Conservation (phyloP, 2,113 vertebrate species). For the Cyprinus carpio region DNA sequence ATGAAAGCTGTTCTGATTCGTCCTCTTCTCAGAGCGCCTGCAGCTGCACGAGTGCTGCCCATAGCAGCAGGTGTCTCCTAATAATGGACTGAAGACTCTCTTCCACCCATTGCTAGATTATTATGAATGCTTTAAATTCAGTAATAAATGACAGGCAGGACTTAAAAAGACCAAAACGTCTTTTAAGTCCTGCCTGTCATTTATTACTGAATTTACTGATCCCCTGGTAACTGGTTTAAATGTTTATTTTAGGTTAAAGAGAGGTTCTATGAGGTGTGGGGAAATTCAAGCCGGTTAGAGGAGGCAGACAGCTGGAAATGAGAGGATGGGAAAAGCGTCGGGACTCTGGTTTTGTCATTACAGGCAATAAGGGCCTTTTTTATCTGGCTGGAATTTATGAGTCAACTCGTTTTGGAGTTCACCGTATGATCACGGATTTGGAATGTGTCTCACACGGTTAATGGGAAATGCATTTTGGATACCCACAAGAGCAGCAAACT, state of each 20-base stretch:
- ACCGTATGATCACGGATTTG: slow-evolving; percentile 3
- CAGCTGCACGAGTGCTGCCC: neutral
- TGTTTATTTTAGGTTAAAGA: slow-evolving; percentile 28
- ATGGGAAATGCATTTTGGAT: neutral
- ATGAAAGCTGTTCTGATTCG: neutral
- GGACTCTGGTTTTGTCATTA: slow-evolving; percentile 22
- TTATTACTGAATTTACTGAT: too few relatives aligned
- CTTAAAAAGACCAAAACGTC: too few relatives aligned
- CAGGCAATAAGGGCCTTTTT: slow-evolving; percentile 13
- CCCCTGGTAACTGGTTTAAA: slow-evolving; percentile 24
- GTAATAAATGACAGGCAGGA: slow-evolving; percentile 18
- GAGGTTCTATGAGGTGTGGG: neutral
- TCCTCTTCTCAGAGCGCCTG: neutral
- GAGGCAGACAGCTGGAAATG: slow-evolving; percentile 1
- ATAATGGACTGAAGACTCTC: neutral
- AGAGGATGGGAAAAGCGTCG: neutral
- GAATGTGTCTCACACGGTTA: slow-evolving; percentile 7
- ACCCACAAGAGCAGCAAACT: neutral
- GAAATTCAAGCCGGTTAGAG: slow-evolving; percentile 19
- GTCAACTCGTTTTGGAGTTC: slow-evolving; percentile 3
- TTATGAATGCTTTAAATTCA: slow-evolving; percentile 31
- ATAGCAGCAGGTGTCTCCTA: slow-evolving; percentile 37
- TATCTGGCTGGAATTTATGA: slow-evolving; percentile 10
- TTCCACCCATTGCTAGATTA: neutral
- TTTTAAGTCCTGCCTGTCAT: too few relatives aligned